A percentile compares a stretch with the other conserved stretches of the same genome.
phyloP scores from a whole-genome alignment of 2,888 invertebrate genomes.

The Conistra vaccinii region DNA sequence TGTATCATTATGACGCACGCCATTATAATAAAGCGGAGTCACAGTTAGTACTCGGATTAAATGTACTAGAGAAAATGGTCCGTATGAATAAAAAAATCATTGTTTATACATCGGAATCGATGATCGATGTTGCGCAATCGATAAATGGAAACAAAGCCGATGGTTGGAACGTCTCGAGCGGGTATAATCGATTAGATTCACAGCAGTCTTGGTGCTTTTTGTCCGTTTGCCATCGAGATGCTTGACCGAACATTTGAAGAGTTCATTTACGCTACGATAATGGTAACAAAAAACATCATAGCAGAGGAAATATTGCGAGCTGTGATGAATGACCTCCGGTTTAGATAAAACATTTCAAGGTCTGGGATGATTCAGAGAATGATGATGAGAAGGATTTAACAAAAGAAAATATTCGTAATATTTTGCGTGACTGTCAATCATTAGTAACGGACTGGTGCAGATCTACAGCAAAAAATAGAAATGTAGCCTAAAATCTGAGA shows the following conservation, averaged over 20 bases:
- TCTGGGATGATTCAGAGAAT: slow-evolving; percentile 25
- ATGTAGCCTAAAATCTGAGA: slow-evolving; percentile 6
- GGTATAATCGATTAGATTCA: slow-evolving; percentile 78
- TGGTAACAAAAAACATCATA: slow-evolving; percentile 64
- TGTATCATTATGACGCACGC: slow-evolving; percentile 59
- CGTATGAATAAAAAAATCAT: slow-evolving; percentile 55
- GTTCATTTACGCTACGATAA: slow-evolving; percentile 74
- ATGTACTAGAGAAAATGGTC: slow-evolving; percentile 39
- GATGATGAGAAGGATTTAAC: slow-evolving; percentile 28
- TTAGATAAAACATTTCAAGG: slow-evolving; percentile 55
- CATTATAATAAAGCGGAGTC: slow-evolving; percentile 24
- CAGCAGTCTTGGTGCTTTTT: slow-evolving; percentile 72
- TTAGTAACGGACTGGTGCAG: slow-evolving; percentile 18
- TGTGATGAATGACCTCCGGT: slow-evolving; percentile 62
- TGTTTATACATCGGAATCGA: slow-evolving; percentile 57
- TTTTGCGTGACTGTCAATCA: slow-evolving; percentile 18
- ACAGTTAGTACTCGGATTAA: slow-evolving; percentile 37
- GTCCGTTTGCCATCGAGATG: slow-evolving; percentile 69
- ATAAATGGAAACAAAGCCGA: slow-evolving; percentile 77
- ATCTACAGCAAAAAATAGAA: slow-evolving; percentile 5
- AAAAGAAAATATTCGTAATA: slow-evolving; percentile 38
- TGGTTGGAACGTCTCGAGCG: slow-evolving; percentile 72
- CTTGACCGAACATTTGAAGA: slow-evolving; percentile 73
- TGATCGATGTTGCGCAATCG: slow-evolving; percentile 74
- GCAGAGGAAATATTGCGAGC: slow-evolving; percentile 50